Conservation (phyloP, 1,140 invertebrate genomes). For the Tetramorium parvispinum region DNA sequence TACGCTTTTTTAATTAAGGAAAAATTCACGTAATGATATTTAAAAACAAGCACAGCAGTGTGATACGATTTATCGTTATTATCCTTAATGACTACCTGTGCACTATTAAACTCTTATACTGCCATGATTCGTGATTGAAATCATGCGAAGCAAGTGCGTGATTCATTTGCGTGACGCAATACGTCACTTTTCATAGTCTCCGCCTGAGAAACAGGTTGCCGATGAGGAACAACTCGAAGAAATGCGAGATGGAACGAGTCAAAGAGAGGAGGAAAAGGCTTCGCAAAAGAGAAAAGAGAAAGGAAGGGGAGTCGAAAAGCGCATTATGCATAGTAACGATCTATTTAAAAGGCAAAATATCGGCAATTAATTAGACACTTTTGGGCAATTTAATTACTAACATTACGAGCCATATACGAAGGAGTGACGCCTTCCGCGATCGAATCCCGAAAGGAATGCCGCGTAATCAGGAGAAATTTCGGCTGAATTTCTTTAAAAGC, state of each 20-base stretch:
- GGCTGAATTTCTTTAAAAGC: not conserved
- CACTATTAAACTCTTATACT: slow-evolving; percentile 39
- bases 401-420: slow-evolving; percentile 33
- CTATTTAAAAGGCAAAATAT: slow-evolving; percentile 36
- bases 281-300: not conserved
- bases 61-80: slow-evolving; percentile 46
- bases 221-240: slow-evolving; percentile 6
- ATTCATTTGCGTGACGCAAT: slow-evolving; percentile 21
- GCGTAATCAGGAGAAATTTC: slow-evolving; percentile 15
- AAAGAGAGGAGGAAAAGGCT: not conserved
- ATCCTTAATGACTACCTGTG: slow-evolving; percentile 40
- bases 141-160: slow-evolving; percentile 20
- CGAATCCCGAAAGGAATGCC: not conserved
- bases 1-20: slow-evolving; percentile 18
- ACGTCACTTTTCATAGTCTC: slow-evolving; percentile 14
- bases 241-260: not conserved
- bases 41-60: not conserved
- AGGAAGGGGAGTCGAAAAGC: not conserved
- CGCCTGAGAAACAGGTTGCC: slow-evolving; percentile 36
- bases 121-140: slow-evolving; percentile 41
- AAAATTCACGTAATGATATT: slow-evolving; percentile 38
- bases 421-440: slow-evolving; percentile 29
- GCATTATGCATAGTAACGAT: slow-evolving; percentile 52
- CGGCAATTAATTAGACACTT: slow-evolving; percentile 57
- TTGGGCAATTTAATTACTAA: slow-evolving; percentile 57